Base-by-base conservation (phyloP, 1,140 invertebrate genomes). In the Diploscapter pachys region DNA sequence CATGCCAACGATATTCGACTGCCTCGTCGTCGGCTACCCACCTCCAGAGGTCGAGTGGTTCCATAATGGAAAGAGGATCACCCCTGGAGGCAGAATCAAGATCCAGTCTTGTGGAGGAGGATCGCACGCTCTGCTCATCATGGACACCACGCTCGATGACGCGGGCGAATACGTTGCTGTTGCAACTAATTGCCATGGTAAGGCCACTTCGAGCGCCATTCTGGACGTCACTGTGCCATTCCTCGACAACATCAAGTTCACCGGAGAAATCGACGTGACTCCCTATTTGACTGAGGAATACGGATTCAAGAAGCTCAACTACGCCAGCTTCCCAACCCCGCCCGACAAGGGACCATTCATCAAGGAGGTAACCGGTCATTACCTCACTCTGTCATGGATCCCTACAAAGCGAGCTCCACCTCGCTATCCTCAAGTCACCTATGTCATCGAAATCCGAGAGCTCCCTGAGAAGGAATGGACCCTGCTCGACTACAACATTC, bases 311-410 rank as follows among this genome's bases (percentile, higher is more conserved):
- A 85, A 85, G 73, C 57, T 80, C 48, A 80, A 85, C 73, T 85
- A 78, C 59, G 79, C 85, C 57, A 78, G 77, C 55, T 63, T 76
- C 80, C 65, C 83, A 81, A 86, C 83, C 8, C 83, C 83, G 8
- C 83, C 83, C 49, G 83, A 85, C 71, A 72, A 79, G 54, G 83
- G 83, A 54, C 83, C 83, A 52, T 85, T 85, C 73, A 86, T 85
- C 75, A 86, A 85, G 70, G 83, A 85, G 70, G 84, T 85, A 59
- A 86, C 84, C 52, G 83, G 81, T 11, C 83, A 85, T 67, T 78
- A 86, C 65, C 73, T 85, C 6, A 85, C 84, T 11, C 84, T 85
- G 48, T 86, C 84, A 13, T 85, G 83, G 83, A 85, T 85, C 63
- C 83, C 83, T 52, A 86, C 83, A 9, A 85, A 86, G 66, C 57